Conservation (phyloP, 2,797 vertebrate genomes). For the Garrulus glandarius region DNA sequence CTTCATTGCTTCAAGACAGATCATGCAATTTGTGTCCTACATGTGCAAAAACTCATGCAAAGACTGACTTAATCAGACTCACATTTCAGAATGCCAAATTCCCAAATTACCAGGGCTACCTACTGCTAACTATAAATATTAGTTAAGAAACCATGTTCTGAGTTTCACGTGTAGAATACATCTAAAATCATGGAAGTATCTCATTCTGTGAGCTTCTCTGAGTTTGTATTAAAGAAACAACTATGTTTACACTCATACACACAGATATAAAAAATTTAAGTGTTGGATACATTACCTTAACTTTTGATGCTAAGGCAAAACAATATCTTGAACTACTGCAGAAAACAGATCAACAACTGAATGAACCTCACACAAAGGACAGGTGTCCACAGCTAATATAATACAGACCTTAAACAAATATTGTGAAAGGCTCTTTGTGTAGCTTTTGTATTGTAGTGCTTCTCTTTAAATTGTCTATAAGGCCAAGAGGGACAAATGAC, state of each 20-base stretch:
- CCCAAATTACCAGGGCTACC: not conserved
- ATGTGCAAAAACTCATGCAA: not conserved
- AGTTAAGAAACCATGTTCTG: not conserved
- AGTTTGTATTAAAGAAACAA: not conserved
- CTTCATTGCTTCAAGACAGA: not conserved
- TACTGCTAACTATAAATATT: not conserved
- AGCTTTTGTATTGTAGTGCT: not conserved
- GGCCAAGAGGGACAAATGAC: not conserved
- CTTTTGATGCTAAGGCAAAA: not conserved
- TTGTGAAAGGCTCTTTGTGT: not conserved
- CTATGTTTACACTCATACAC: not conserved
- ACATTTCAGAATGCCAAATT: not conserved
- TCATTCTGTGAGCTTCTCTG: not conserved
- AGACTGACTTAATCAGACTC: not conserved
- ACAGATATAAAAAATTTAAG: not conserved
- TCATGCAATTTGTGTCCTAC: not conserved
- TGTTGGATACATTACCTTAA: not conserved
- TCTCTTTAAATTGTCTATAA: not conserved
- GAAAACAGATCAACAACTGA: not conserved
- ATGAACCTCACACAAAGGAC: not conserved
- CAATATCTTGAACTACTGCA: not conserved
- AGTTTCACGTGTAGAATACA: not conserved
- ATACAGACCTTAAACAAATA: not conserved
- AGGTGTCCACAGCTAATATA: not conserved
- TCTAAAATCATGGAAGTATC: not conserved